Conservation (phyloP, 2,113 vertebrate species). For the Menura novaehollandiae region DNA sequence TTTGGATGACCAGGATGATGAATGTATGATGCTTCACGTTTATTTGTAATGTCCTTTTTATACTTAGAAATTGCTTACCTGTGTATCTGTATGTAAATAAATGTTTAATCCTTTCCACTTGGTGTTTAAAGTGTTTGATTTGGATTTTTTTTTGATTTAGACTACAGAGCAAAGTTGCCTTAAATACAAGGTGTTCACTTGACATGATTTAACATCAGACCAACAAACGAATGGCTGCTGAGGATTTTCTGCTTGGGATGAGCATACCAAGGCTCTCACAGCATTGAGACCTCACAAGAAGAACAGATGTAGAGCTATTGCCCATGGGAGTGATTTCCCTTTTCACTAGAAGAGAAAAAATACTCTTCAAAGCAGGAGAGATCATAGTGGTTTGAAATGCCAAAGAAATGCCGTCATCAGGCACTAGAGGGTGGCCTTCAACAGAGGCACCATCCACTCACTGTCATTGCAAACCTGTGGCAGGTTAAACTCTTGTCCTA, state of each 20-base stretch:
- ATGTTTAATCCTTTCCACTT: slow-evolving; percentile 69
- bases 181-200: neutral
- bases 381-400: neutral
- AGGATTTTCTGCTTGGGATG: neutral
- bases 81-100: slow-evolving; percentile 76
- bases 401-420: neutral
- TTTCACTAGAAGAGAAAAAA: neutral
- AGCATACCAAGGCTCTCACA: neutral
- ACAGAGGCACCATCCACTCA: neutral
- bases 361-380: neutral
- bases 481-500: neutral
- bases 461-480: neutral
- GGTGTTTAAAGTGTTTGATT: neutral
- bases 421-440: slow-evolving; percentile 4
- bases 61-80: slow-evolving; percentile 64
- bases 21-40: slow-evolving; percentile 69
- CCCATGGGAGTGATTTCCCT: neutral
- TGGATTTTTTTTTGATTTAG: neutral
- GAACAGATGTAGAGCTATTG: neutral
- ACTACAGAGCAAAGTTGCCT: neutral
- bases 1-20: slow-evolving; percentile 62
- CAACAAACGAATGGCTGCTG: neutral
- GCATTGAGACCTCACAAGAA: neutral
- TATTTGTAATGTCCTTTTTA: slow-evolving; percentile 68
- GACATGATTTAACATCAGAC: neutral